Evolutionary conservation across 2,113 vertebrate genomes (phyloP).

Genomic region (Ceyx margarethae): DNA sequence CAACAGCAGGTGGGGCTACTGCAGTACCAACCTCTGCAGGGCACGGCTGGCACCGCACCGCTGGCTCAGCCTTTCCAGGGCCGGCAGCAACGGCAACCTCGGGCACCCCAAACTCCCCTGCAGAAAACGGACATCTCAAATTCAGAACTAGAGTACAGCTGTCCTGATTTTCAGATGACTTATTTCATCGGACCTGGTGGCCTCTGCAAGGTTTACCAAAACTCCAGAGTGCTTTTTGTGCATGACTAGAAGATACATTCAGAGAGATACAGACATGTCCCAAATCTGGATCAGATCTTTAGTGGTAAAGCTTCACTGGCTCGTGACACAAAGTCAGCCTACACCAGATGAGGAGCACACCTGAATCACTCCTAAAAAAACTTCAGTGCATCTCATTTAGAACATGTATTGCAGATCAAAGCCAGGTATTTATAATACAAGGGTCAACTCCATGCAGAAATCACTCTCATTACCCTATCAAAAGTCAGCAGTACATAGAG

Average conservation of each 20-base stretch:
- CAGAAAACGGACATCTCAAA: rapidly evolving
- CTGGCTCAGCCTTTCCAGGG: no score
- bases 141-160: rapidly evolving
- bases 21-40: not conserved
- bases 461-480: not conserved
- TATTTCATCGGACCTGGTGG: not conserved
- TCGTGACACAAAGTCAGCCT: not conserved
- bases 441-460: no score
- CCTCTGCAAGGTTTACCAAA: not conserved
- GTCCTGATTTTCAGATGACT: not conserved
- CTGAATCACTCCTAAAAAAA: not conserved
- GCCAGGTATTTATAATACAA: not conserved
- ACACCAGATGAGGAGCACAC: not conserved
- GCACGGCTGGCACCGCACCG: not conserved
- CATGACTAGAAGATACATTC: not conserved
- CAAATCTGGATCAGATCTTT: not conserved
- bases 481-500: not conserved
- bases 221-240: not conserved
- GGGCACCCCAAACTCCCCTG: rapidly evolving
- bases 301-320: not conserved
- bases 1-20: conserved; percentile 76
- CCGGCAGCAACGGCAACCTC: no score
- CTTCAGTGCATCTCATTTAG: not conserved
- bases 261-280: not conserved
- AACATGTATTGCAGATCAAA: not conserved